Evolutionary conservation across 2,113 vertebrate species (phyloP), one percentile per base, ranked within the genome.

Genomic region (Hemibagrus wyckioides): DNA sequence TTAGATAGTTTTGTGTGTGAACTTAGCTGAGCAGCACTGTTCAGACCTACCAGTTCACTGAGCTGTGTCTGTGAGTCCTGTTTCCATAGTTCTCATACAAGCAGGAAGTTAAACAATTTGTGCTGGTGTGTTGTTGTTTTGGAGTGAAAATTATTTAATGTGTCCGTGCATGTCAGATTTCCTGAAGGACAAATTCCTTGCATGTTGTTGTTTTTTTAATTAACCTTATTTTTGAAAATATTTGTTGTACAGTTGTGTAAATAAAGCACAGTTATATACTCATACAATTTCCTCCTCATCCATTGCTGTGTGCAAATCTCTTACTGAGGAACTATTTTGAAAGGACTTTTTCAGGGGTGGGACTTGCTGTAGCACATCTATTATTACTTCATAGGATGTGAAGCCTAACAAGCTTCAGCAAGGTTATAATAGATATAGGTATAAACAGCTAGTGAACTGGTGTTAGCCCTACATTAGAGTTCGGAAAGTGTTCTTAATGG

Each of bases 231-330:
- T 65, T 80, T 79, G 73, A 50, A n/a, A 15, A 39, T 23, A 56
- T 79, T 52, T 67, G 76, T 80, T 85, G 73, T 41, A 41, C 30
- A 61, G n/a, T 77, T 28, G 61, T 86, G 61, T 69, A 80, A 86
- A 69, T 86, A 86, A 76, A 86, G 44, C 11, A 52, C 11, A 25
- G 65, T 61, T 36, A 54, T 33, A 25, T 52, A n/a, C 52, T n/a
- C 9, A 2, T 57, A 41, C 13, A 73, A 15, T 77, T 77, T 77
- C 15, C 23, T 81, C 10, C 14, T 59, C 7, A 59, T 52, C 30
- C 17, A 79, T 79, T 15, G 2, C 9, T 80, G 1, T 56, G 0
- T 54, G 10, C 73, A 44, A 73, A 36, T 75, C 71, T 59, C 50
- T 82, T 80, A 30, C 15, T 81, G 52, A 33, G 30, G 57, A 59